Percentiles rank a stretch among this genome's conserved stretches.
phyloP scores from a whole-genome alignment of 2,797 vertebrate species.

The Tangara arthus region DNA sequence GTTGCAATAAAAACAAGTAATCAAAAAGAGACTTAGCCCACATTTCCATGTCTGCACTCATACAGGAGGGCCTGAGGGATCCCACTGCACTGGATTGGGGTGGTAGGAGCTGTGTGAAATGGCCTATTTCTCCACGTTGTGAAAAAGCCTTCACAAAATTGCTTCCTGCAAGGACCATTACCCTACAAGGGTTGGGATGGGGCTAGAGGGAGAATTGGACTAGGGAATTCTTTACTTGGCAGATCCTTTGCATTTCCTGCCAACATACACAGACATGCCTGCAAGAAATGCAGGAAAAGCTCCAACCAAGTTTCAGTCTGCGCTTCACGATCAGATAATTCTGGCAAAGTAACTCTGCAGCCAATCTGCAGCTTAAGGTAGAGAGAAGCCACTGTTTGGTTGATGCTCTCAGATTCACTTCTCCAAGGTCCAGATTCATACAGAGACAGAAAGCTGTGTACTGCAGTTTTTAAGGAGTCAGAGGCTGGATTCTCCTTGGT shows the following conservation, averaged over 20 bases:
- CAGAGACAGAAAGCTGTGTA: background rate
- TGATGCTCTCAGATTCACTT: background rate
- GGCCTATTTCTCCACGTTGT: background rate
- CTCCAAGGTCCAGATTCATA: background rate
- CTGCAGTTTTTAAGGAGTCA: background rate
- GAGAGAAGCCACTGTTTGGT: background rate
- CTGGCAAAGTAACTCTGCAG: background rate
- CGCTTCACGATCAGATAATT: background rate
- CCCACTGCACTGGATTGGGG: background rate
- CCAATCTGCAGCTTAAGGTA: background rate
- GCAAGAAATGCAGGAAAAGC: background rate
- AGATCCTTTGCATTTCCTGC: background rate
- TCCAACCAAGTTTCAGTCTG: background rate
- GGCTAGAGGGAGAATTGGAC: background rate
- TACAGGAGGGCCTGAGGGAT: background rate
- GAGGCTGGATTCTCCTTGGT: background rate
- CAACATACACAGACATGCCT: background rate
- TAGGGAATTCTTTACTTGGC: background rate
- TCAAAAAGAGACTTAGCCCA: background rate
- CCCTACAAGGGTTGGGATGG: background rate
- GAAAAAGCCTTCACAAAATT: background rate
- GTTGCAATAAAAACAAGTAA: background rate
- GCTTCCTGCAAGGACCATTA: background rate
- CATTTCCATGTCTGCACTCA: background rate
- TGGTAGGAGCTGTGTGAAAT: background rate